Conservation (phyloP, 2,888 invertebrate genomes). For the Actias luna region DNA sequence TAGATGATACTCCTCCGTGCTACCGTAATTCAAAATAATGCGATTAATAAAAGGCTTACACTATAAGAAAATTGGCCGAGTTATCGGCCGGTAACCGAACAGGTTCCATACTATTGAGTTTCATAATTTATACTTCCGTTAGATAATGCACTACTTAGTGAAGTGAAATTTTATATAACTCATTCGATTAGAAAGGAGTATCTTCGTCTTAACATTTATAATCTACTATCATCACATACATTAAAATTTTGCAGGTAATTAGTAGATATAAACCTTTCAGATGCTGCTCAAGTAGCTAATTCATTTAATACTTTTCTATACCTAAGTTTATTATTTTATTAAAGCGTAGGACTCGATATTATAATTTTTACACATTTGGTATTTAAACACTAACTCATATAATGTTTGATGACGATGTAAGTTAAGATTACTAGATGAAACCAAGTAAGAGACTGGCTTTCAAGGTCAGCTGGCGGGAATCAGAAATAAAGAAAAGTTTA, state of each 20-base stretch:
- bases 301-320: no score
- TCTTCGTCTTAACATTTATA: slow-evolving; percentile 1
- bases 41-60: not conserved
- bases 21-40: not conserved
- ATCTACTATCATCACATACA: not conserved
- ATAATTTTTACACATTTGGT: no score
- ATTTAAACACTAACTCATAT: no score
- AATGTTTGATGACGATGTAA: no score
- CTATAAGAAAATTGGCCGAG: not conserved
- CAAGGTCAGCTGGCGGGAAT: no score
- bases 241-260: not conserved
- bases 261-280: not conserved
- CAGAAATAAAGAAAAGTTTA: no score
- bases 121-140: slow-evolving; percentile 8
- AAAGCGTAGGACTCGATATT: no score
- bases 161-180: slow-evolving; percentile 6
- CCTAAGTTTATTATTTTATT: no score
- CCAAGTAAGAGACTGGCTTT: no score
- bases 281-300: not conserved
- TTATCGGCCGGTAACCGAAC: not conserved
- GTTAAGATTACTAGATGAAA: no score
- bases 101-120: slow-evolving; percentile 2
- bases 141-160: slow-evolving; percentile 5
- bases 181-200: slow-evolving; percentile 6
- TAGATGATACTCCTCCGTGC: not conserved